These are phyloP conservation scores for Achroia grisella DNA, from an alignment of 1,140 invertebrate species.

Conservation along the genomic window DNA sequence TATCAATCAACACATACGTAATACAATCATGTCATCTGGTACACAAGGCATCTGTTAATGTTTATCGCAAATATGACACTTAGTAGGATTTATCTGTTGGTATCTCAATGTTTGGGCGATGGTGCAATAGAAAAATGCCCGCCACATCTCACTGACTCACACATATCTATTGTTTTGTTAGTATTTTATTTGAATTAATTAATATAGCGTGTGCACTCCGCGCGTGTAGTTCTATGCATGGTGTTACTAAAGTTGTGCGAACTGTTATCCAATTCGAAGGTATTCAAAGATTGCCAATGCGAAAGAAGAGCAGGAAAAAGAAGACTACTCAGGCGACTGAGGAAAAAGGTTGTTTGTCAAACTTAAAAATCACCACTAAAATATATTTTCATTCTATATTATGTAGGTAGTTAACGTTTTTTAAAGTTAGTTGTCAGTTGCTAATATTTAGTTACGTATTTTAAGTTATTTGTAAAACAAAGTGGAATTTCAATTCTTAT, in stretches of 20 bases:
- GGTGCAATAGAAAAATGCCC: constrained; percentile 4
- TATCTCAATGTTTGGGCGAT: constrained; percentile 49
- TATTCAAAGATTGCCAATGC: constrained; percentile 66
- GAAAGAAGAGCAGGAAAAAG: constrained; percentile 69
- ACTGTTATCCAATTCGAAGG: constrained; percentile 56
- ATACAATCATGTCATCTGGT: constrained; percentile 20
- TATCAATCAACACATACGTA: constrained; percentile 29
- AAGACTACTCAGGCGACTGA: constrained; percentile 44
- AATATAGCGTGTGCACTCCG: background rate
- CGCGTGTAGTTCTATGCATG: constrained; percentile 31
- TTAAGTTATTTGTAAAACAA: no score
- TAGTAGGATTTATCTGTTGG: constrained; percentile 39
- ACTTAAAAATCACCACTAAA: no score
- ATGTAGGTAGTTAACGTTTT: no score
- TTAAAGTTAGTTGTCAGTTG: no score
- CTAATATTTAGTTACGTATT: no score
- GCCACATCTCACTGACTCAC: no score
- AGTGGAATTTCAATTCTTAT: no score
- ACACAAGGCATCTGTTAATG: constrained; percentile 44
- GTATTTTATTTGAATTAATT: background rate
- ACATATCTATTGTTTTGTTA: constrained; percentile 32
- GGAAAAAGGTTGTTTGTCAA: constrained; percentile 34
- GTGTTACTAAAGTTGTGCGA: constrained; percentile 56
- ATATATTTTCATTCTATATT: no score
- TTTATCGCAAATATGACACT: constrained; percentile 53